Evolutionary conservation across 2,888 invertebrate genomes (phyloP).

Genomic region (Drosophila algonquin): DNA sequence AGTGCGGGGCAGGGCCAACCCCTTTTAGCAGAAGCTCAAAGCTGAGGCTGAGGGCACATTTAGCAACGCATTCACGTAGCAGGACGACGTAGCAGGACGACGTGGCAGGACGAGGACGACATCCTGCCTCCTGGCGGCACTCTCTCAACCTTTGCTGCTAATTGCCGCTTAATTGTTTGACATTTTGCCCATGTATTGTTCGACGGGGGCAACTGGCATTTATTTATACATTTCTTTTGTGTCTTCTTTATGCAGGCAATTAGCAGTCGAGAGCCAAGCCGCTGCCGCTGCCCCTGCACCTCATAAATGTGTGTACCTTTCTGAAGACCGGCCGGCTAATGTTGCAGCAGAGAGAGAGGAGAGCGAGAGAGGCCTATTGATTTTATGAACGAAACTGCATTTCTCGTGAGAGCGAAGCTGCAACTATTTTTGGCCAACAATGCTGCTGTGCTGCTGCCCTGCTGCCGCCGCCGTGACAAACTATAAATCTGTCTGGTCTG

Average conservation of each 20-base stretch:
- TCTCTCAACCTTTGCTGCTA: slow-evolving; percentile 61
- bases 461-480: slow-evolving; percentile 66
- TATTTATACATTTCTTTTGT: slow-evolving; percentile 49
- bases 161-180: slow-evolving; percentile 80
- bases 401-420: slow-evolving; percentile 42
- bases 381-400: slow-evolving; percentile 69
- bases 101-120: neutral
- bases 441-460: neutral
- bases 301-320: slow-evolving; percentile 17
- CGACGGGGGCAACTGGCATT: slow-evolving; percentile 32
- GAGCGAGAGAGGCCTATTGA: slow-evolving; percentile 60
- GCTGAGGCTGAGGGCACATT: slow-evolving; percentile 66
- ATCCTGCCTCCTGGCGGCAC: slow-evolving; percentile 11
- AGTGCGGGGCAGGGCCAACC: slow-evolving; percentile 14
- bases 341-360: slow-evolving; percentile 8
- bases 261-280: slow-evolving; percentile 43
- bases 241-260: slow-evolving; percentile 34
- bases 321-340: slow-evolving; percentile 66
- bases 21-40: slow-evolving; percentile 33
- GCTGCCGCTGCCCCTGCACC: no score
- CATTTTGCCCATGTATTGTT: slow-evolving; percentile 51
- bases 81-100: neutral
- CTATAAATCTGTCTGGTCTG: slow-evolving; percentile 78
- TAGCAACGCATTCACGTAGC: slow-evolving; percentile 67
- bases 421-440: slow-evolving; percentile 65